Evolutionary conservation across 2,797 vertebrate species (phyloP).

Genomic region (Neomorphus geoffroyi): DNA sequence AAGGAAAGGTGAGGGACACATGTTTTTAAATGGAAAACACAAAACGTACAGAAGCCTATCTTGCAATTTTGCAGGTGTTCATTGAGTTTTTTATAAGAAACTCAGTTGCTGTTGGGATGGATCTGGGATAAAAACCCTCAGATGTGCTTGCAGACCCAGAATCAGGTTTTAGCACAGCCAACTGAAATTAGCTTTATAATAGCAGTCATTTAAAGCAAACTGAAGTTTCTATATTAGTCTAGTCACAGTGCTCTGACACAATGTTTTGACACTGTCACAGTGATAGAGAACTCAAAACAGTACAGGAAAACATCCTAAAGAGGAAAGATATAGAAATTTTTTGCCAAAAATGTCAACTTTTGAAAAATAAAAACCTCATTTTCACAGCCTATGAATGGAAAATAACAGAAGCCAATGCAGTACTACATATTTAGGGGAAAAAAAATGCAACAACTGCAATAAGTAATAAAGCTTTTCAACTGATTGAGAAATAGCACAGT

Average conservation of each 20-base stretch:
- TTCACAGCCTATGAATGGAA: neutral
- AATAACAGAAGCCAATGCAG: neutral
- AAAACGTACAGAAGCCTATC: neutral
- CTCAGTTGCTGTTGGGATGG: neutral
- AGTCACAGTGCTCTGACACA: neutral
- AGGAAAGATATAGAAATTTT: neutral
- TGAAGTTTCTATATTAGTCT: neutral
- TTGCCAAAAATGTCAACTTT: neutral
- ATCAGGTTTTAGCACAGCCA: neutral
- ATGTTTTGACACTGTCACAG: neutral
- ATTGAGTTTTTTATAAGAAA: neutral
- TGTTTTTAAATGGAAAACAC: neutral
- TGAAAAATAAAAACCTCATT: neutral
- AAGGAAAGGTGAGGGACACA: neutral
- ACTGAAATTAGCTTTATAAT: neutral
- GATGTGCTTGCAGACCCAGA: neutral
- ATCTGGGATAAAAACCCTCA: neutral
- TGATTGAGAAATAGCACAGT: neutral
- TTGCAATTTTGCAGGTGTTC: neutral
- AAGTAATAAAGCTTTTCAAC: neutral
- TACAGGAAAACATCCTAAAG: neutral
- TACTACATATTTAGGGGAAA: neutral
- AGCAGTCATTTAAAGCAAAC: neutral
- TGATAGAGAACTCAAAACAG: neutral
- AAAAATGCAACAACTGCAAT: neutral